These are phyloP conservation scores for Drosophila ustulata DNA, from an alignment of 2,888 invertebrate genomes.

Conservation along the genomic window DNA sequence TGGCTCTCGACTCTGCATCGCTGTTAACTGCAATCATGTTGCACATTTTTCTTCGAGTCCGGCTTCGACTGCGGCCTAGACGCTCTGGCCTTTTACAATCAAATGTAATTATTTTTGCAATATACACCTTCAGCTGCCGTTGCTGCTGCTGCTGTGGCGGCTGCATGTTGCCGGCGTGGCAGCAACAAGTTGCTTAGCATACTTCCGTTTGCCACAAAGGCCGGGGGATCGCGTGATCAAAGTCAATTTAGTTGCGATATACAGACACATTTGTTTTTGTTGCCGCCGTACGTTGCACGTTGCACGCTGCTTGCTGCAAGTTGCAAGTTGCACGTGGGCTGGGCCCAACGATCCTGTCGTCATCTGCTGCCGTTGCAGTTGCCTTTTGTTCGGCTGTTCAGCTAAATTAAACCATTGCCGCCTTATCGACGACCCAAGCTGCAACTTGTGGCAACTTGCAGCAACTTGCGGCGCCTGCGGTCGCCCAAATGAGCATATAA, in stretches of 20 bases:
- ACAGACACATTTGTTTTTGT: slow-evolving; percentile 80
- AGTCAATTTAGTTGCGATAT: slow-evolving; percentile 84
- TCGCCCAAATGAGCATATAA: slow-evolving; percentile 55
- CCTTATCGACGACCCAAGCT: slow-evolving; percentile 63
- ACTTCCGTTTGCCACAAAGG: slow-evolving; percentile 82
- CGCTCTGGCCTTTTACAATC: slow-evolving; percentile 80
- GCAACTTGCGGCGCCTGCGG: slow-evolving; percentile 57
- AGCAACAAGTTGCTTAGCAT: slow-evolving; percentile 82
- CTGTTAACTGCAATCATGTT: slow-evolving; percentile 83
- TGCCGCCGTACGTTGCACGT: slow-evolving; percentile 12
- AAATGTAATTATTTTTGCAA: slow-evolving; percentile 82
- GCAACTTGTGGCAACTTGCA: slow-evolving; percentile 19
- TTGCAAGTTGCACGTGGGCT: slow-evolving; percentile 69
- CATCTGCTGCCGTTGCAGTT: slow-evolving; percentile 67
- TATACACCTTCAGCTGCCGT: slow-evolving; percentile 78
- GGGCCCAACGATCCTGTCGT: slow-evolving; percentile 80
- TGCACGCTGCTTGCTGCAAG: slow-evolving; percentile 40
- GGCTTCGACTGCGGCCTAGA: slow-evolving; percentile 50
- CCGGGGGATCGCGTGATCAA: slow-evolving; percentile 84
- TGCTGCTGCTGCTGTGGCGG: slow-evolving; percentile 38
- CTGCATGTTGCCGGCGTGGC: slow-evolving; percentile 64
- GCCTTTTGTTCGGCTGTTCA: slow-evolving; percentile 52
- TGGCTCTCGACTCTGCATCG: slow-evolving; percentile 51
- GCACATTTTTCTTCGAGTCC: slow-evolving; percentile 78
- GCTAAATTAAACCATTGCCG: slow-evolving; percentile 82